Base-by-base conservation (phyloP, 2,797 vertebrate genomes). In the Gymnothorax reevesii region DNA sequence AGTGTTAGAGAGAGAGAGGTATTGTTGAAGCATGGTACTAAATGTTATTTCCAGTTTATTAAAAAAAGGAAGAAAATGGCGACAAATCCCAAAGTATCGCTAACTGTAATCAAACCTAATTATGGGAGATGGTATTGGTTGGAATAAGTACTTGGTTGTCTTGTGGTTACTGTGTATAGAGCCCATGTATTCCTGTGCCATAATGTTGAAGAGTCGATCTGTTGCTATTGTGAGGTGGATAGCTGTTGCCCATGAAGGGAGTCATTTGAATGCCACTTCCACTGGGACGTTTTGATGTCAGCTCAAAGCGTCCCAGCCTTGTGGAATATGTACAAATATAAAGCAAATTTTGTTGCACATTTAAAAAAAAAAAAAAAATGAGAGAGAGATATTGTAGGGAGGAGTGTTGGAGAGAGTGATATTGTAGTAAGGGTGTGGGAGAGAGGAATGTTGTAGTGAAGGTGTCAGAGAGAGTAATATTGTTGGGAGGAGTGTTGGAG, bases 111-210 rank as follows among this genome's bases (percentile, higher is more conserved):
- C 96, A 96, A 95, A 97, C 95, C 96, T 95, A 94, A 95, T 95
- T 95, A 95, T 95, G 96, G 95, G 96, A 97, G 96, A 95, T 96
- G 96, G 96, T 97, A 95, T 96, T 97, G 96, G 97, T 96, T 97
- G 96, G 96, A 97, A 96, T 96, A 96, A 97, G 93, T 96, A 97
- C 97, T 97, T 97, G 97, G 97, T 96, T 97, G 97, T 98, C 97
- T 97, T 98, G 97, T 98, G 97, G 97, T 97, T 94, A 92, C 95
- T 97, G 97, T 94, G 96, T 96, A 97, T 95, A 95, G 94, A 93
- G 93, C 92, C 92, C 97, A 96, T 97, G 96, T 98, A 97, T 97
- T 97, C 96, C 96, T 97, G 98, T 99, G 98, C 98, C 98, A 99
- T 98, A 99, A 97, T 97, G 95, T 94, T 94, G 91, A 94, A 42